Evolutionary conservation across 2,113 vertebrate genomes (phyloP).

Genomic region (Camelus dromedarius): DNA sequence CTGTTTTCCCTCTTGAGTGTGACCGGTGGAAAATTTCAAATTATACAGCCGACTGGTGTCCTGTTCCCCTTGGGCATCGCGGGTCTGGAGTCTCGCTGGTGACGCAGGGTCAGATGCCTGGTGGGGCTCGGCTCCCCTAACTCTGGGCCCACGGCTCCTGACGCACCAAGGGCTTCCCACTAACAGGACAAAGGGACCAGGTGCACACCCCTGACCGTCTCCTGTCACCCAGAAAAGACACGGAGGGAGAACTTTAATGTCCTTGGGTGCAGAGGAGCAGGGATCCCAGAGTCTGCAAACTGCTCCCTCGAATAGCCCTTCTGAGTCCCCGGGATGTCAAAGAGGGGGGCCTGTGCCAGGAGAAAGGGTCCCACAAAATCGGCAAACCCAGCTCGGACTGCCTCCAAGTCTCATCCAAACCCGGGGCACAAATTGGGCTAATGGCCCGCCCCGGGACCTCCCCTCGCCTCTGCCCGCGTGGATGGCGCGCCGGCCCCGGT

Average conservation of each 20-base stretch:
- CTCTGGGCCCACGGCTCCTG: not conserved
- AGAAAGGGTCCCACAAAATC: not conserved
- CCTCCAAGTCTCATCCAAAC: not conserved
- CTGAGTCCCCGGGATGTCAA: not conserved
- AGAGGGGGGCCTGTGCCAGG: not conserved
- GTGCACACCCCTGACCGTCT: fast-evolving
- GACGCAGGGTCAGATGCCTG: fast-evolving
- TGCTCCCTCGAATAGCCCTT: fast-evolving
- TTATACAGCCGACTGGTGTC: fast-evolving
- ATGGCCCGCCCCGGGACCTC: too few relatives aligned
- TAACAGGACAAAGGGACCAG: not conserved
- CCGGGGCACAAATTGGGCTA: too few relatives aligned
- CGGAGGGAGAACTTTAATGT: fast-evolving
- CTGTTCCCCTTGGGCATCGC: fast-evolving
- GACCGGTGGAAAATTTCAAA: not conserved
- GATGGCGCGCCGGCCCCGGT: too few relatives aligned
- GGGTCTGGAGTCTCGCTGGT: not conserved
- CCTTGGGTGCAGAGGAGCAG: not conserved
- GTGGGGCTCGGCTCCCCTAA: not conserved
- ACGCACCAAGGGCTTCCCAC: not conserved
- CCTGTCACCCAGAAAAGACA: fast-evolving
- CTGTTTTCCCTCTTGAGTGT: not conserved
- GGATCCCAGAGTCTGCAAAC: not conserved
- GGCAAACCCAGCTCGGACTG: not conserved
- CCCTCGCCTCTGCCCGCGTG: too few relatives aligned